A percentile compares a stretch with the other conserved stretches of the same genome.
These are phyloP conservation scores for Eurois occulta DNA, from an alignment of 2,888 invertebrate genomes.

Conservation along the genomic window DNA sequence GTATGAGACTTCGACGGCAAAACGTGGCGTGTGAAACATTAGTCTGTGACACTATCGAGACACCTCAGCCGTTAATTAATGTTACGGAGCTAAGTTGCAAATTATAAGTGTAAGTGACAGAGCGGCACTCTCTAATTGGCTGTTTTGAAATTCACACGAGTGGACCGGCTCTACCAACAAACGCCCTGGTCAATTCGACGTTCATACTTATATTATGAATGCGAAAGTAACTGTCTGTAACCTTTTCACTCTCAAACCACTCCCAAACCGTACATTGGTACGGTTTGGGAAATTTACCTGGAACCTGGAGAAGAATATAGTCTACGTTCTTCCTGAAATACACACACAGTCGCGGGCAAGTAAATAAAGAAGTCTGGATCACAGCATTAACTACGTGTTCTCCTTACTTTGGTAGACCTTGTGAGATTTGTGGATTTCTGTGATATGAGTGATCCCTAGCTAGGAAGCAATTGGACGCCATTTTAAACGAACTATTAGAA, in stretches of 20 bases:
- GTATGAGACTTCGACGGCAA: conserved; percentile 72
- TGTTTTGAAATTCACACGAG: background rate
- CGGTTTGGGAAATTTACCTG: too few species aligned
- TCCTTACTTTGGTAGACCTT: background rate
- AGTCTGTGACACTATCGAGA: conserved; percentile 37
- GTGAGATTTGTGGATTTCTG: background rate
- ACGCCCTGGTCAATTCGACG: background rate
- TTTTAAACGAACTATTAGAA: conserved; percentile 14
- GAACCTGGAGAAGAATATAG: background rate
- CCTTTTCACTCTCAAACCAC: background rate
- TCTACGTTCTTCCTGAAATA: background rate
- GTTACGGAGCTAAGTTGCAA: conserved; percentile 37
- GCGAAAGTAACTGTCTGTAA: background rate
- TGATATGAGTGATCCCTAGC: background rate
- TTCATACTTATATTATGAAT: background rate
- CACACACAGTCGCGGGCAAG: background rate
- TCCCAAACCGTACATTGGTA: background rate
- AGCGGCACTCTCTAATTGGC: conserved; percentile 17
- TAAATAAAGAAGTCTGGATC: background rate
- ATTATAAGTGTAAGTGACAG: conserved; percentile 29
- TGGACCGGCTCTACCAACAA: background rate
- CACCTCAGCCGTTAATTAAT: conserved; percentile 48
- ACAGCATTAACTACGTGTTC: background rate
- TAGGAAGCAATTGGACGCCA: conserved; percentile 1
- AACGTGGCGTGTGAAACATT: conserved; percentile 69